These are phyloP conservation scores for Eupeodes luniger DNA, from an alignment of 2,888 invertebrate genomes.

Conservation along the genomic window DNA sequence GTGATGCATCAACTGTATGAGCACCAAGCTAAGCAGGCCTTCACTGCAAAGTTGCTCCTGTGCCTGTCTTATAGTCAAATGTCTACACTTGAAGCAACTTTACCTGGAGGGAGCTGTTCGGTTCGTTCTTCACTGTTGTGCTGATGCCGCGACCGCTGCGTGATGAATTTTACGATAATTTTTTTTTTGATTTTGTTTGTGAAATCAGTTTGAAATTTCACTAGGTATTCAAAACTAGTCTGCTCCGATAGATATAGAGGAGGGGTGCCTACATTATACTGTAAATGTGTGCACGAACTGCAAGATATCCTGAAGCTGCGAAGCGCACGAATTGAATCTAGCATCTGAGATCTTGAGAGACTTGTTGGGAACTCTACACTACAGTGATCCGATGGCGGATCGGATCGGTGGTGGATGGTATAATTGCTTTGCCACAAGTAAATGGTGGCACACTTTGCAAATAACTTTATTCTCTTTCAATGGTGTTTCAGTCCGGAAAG, in stretches of 20 bases:
- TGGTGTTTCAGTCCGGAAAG: conserved; percentile 29
- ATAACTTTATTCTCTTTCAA: conserved; percentile 59
- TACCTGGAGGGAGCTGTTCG: not conserved
- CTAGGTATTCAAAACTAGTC: conserved; percentile 70
- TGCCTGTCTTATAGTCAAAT: conserved; percentile 44
- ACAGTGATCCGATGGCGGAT: conserved; percentile 45
- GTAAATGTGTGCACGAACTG: not conserved
- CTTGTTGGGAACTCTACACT: conserved; percentile 42
- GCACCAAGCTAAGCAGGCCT: conserved; percentile 4
- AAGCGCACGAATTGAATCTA: conserved; percentile 50
- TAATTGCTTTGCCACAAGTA: conserved; percentile 65
- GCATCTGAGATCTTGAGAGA: conserved; percentile 38
- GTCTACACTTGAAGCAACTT: conserved; percentile 36
- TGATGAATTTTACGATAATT: conserved; percentile 47
- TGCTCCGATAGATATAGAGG: conserved; percentile 11
- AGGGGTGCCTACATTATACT: too few species aligned
- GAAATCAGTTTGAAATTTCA: conserved; percentile 69
- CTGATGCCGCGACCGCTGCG: not conserved
- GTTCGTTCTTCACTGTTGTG: not conserved
- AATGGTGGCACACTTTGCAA: conserved; percentile 73
- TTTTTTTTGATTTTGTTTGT: conserved; percentile 42
- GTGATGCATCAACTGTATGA: not conserved
- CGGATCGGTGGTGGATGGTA: conserved; percentile 21
- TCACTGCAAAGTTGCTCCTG: conserved; percentile 41
- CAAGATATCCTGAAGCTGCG: conserved; percentile 59